Conservation (phyloP, 2,888 invertebrate genomes). For the Microctonus aethiopoides region DNA sequence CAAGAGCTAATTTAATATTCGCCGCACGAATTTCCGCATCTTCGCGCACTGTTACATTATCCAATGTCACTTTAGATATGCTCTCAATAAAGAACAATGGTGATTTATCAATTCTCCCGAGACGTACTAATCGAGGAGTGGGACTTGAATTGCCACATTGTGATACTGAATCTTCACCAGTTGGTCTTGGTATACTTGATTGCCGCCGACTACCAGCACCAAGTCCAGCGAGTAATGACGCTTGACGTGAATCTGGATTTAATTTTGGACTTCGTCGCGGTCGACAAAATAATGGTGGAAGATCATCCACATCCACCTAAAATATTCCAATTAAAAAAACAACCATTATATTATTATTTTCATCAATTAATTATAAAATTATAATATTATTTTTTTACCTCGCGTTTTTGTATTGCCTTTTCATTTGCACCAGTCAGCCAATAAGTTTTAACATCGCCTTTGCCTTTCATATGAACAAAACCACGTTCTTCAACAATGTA, state of each 20-base stretch:
- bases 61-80: conserved; percentile 68
- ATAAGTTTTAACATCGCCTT: conserved; percentile 83
- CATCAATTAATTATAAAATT: background rate
- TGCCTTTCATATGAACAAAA: conserved; percentile 87
- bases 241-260: conserved; percentile 81
- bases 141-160: conserved; percentile 70
- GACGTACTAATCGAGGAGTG: conserved; percentile 57
- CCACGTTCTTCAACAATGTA: conserved; percentile 86
- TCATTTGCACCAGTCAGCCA: conserved; percentile 85
- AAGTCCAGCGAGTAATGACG: conserved; percentile 77
- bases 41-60: conserved; percentile 58
- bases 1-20: conserved; percentile 59
- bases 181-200: conserved; percentile 72
- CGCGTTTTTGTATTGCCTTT: conserved; percentile 81
- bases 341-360: background rate
- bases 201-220: conserved; percentile 74
- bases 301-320: conserved; percentile 62
- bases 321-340: background rate
- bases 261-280: conserved; percentile 84
- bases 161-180: conserved; percentile 58
- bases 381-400: conserved; percentile 52
- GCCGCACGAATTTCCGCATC: conserved; percentile 53
- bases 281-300: conserved; percentile 84
- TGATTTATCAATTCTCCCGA: conserved; percentile 65
- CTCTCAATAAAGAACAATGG: conserved; percentile 70